Conservation (phyloP, 64 coral and sea anemone genomes). For the Montipora efflorescens region DNA sequence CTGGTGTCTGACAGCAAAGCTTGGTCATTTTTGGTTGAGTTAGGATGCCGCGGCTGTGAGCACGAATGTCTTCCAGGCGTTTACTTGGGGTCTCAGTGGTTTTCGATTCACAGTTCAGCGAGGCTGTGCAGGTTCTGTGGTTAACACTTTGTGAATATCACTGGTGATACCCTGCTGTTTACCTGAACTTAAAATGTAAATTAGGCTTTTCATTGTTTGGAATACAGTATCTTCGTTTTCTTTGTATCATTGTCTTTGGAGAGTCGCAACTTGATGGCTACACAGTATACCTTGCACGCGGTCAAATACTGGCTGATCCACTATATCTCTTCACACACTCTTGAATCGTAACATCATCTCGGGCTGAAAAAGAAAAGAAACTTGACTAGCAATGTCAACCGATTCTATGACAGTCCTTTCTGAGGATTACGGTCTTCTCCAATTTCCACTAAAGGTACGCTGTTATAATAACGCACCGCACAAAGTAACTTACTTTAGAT, state of each 20-base stretch:
- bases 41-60: not conserved
- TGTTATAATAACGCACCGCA: not conserved
- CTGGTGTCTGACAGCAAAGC: not conserved
- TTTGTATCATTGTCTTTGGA: not conserved
- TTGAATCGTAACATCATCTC: not conserved
- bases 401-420: slow-evolving; percentile 15
- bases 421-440: not conserved
- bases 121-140: not conserved
- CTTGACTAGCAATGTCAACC: not conserved
- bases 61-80: not conserved
- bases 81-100: not conserved
- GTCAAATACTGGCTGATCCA: too few relatives aligned
- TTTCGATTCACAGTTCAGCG: not conserved
- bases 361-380: not conserved
- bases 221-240: not conserved
- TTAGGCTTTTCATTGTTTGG: not conserved
- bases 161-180: not conserved
- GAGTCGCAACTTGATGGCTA: not conserved
- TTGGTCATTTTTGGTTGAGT: not conserved
- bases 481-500: not conserved
- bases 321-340: too few relatives aligned
- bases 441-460: slow-evolving; percentile 17
- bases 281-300: too few relatives aligned
- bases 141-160: slow-evolving; percentile 1
- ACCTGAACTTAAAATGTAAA: slow-evolving; percentile 45